A percentile compares a stretch with the other conserved stretches of the same genome.
Evolutionary conservation across 1,140 invertebrate species (phyloP).

Genomic region (Drosophila azteca): DNA sequence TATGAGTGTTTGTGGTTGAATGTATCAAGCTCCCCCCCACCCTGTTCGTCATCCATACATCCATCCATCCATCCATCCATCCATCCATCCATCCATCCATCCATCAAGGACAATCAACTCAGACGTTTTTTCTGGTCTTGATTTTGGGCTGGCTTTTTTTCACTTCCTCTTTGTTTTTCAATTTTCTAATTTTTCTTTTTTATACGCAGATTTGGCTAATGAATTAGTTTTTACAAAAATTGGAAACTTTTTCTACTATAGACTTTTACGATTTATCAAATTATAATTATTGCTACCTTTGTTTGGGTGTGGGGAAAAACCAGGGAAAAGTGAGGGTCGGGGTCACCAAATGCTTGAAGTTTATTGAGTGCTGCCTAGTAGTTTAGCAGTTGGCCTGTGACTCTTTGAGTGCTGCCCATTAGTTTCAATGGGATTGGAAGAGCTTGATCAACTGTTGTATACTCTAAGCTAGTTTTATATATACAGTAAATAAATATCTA

Average conservation of each 20-base stretch:
- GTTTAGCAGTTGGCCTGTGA: no score
- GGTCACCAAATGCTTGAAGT: no score
- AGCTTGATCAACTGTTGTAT: no score
- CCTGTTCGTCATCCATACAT: constrained; percentile 4
- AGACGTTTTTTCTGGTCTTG: constrained; percentile 22
- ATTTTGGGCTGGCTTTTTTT: constrained; percentile 33
- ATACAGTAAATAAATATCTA: no score
- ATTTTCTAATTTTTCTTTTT: constrained; percentile 20
- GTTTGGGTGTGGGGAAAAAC: neutral
- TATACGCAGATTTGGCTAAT: constrained; percentile 26
- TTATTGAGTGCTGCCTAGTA: no score
- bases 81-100: constrained; percentile 35
- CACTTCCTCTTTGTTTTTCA: constrained; percentile 16
- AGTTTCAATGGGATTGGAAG: no score
- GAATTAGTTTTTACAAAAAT: constrained; percentile 40
- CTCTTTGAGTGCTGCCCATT: no score
- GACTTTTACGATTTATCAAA: constrained; percentile 14
- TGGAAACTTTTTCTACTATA: neutral
- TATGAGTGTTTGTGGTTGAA: constrained; percentile 50
- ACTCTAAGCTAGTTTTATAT: no score
- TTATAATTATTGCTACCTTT: constrained; percentile 4
- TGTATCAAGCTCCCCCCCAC: neutral
- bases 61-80: constrained; percentile 38
- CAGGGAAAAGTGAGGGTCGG: neutral
- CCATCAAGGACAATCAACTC: constrained; percentile 53